These are phyloP conservation scores for Geotrypetes seraphini DNA, from an alignment of 2,797 vertebrate species.

Conservation along the genomic window DNA sequence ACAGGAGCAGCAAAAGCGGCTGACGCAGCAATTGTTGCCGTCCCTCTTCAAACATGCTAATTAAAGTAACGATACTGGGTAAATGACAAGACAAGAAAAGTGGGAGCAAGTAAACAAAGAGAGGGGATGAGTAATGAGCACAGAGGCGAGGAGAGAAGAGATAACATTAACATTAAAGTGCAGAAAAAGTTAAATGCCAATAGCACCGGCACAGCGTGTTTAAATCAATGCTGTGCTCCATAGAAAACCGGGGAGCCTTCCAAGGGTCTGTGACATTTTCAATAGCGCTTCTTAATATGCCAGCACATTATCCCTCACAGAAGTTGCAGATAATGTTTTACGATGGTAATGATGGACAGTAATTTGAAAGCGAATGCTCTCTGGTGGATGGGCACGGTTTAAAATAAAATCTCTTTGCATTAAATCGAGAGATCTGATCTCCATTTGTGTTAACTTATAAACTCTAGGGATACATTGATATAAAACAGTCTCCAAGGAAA, in stretches of 20 bases:
- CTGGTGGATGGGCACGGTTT: too few relatives aligned
- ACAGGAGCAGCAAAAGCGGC: conserved; percentile 36
- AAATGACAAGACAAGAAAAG: conserved; percentile 33
- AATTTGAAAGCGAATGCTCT: too few relatives aligned
- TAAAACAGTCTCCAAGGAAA: too few relatives aligned
- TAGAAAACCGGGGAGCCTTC: conserved; percentile 38
- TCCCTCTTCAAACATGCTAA: conserved; percentile 42
- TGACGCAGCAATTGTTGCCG: conserved; percentile 31
- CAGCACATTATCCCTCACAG: too few relatives aligned
- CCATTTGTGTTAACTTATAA: too few relatives aligned
- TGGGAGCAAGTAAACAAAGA: conserved; percentile 31
- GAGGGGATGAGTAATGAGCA: conserved; percentile 32
- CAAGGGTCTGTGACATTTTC: conserved; percentile 26
- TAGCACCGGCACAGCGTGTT: conserved; percentile 22
- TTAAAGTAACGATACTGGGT: conserved; percentile 45
- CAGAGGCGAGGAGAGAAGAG: conserved; percentile 20
- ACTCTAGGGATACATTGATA: too few relatives aligned
- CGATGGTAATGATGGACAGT: too few relatives aligned
- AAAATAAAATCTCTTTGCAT: too few relatives aligned
- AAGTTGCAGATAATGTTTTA: too few relatives aligned
- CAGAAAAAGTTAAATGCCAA: conserved; percentile 20
- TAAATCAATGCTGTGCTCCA: conserved; percentile 13
- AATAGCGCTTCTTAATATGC: conserved; percentile 10
- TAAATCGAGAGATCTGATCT: too few relatives aligned
- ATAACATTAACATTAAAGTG: conserved; percentile 22